Evolutionary conservation across 2,888 invertebrate species (phyloP).

Genomic region (Hyalella azteca): DNA sequence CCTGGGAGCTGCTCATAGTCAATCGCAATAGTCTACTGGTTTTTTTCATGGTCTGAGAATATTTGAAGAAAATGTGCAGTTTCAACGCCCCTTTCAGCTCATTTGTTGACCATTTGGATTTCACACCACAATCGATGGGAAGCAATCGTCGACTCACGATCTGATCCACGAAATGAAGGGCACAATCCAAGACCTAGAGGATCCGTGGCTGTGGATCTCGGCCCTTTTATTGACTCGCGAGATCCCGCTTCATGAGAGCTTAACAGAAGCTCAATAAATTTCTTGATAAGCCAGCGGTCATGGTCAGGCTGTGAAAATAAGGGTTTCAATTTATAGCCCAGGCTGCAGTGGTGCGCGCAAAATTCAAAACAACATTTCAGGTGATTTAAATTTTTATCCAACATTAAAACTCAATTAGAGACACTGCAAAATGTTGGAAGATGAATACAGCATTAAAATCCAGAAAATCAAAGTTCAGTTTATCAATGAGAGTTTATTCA

Average conservation of each 20-base stretch:
- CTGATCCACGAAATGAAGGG: slow-evolving; percentile 1
- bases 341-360: no score
- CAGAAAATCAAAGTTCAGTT: no score
- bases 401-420: no score
- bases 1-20: no score
- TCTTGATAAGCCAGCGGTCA: not conserved
- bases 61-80: no score
- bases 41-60: no score
- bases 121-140: slow-evolving; percentile 12
- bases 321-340: not conserved
- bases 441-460: no score
- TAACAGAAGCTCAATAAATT: not conserved
- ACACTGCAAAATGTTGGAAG: no score
- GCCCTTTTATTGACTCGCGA: slow-evolving; percentile 7
- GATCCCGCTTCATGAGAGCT: not conserved
- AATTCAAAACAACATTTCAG: no score
- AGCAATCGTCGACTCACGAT: slow-evolving; percentile 30
- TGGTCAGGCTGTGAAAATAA: not conserved
- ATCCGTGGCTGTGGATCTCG: not conserved
- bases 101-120: slow-evolving; percentile 21
- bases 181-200: not conserved
- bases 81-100: not conserved
- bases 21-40: not conserved
- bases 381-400: no score
- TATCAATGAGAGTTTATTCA: no score